Evolutionary conservation across 2,113 vertebrate species (phyloP).

Genomic region (Scalopus aquaticus): DNA sequence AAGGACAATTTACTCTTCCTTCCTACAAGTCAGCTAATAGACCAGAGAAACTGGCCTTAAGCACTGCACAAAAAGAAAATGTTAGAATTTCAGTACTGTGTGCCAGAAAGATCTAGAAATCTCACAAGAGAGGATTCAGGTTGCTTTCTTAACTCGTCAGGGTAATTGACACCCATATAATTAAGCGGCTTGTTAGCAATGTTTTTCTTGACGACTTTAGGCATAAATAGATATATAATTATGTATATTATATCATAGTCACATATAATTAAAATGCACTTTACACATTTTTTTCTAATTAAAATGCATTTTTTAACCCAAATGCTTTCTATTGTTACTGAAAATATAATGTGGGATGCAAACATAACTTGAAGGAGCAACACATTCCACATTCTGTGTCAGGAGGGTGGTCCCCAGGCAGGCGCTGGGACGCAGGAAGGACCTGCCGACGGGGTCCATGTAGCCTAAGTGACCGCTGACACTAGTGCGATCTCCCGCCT

Average conservation of each 20-base stretch:
- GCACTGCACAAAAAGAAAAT: conserved; percentile 48
- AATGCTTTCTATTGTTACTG: neutral
- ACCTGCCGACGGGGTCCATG: too few species aligned
- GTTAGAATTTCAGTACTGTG: conserved; percentile 29
- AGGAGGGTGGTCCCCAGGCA: neutral
- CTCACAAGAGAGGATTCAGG: neutral
- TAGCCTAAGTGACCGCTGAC: neutral
- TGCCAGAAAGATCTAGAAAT: conserved; percentile 32
- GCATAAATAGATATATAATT: neutral
- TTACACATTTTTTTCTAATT: conserved; percentile 2
- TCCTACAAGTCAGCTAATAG: conserved; percentile 68
- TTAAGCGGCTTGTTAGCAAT: conserved; percentile 17
- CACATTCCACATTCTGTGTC: neutral
- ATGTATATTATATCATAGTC: neutral
- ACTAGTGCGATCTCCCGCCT: neutral
- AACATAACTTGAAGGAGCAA: neutral
- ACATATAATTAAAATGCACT: neutral
- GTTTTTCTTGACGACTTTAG: neutral
- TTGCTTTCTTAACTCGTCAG: neutral
- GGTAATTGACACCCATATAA: neutral
- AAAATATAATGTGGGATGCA: neutral
- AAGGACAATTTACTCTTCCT: conserved; percentile 73
- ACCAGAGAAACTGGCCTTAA: conserved; percentile 73
- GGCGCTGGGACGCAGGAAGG: neutral
- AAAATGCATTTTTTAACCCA: neutral